Percentiles rank a stretch among this genome's conserved stretches.
phyloP scores from a whole-genome alignment of 2,888 invertebrate species.

The Drosophila rubida region DNA sequence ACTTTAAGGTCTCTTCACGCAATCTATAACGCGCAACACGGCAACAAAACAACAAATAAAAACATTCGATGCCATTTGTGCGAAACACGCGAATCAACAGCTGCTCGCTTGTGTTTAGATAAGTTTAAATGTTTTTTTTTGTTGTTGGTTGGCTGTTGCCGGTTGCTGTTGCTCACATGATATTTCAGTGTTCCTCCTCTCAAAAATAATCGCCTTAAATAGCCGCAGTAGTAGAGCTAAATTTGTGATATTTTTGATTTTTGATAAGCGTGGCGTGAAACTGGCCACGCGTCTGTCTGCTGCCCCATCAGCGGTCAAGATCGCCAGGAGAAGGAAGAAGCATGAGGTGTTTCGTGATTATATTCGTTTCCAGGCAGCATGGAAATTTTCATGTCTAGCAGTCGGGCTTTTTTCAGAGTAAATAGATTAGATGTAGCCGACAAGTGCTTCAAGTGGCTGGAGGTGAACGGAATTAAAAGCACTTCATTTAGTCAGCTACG shows the following conservation, averaged over 20 bases:
- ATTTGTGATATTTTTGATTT: slow-evolving; percentile 40
- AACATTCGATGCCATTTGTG: slow-evolving; percentile 68
- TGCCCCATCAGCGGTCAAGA: slow-evolving; percentile 36
- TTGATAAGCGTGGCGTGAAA: slow-evolving; percentile 55
- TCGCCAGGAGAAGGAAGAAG: slow-evolving; percentile 13
- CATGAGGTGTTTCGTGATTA: slow-evolving; percentile 47
- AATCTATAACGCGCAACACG: slow-evolving; percentile 7
- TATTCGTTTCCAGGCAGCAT: slow-evolving; percentile 45
- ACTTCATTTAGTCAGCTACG: slow-evolving; percentile 12
- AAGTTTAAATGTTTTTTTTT: slow-evolving; percentile 29
- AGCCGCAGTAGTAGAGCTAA: slow-evolving; percentile 5
- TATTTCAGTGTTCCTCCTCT: slow-evolving; percentile 7
- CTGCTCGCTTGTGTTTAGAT: slow-evolving; percentile 64
- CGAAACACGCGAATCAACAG: slow-evolving; percentile 68
- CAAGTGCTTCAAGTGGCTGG: slow-evolving; percentile 14
- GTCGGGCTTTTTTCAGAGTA: neutral
- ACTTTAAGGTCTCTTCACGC: slow-evolving; percentile 22
- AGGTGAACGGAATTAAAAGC: slow-evolving; percentile 12
- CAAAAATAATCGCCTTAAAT: slow-evolving; percentile 11
- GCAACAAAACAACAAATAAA: slow-evolving; percentile 45
- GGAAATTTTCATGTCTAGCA: slow-evolving; percentile 55
- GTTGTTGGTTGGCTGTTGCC: slow-evolving; percentile 14
- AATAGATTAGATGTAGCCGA: slow-evolving; percentile 49
- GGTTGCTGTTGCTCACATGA: slow-evolving; percentile 41
- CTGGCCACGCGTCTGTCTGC: slow-evolving; percentile 66